A percentile compares a stretch with the other conserved stretches of the same genome.
These are phyloP conservation scores for Dendroctonus valens DNA, from an alignment of 1,140 invertebrate genomes.

Conservation along the genomic window DNA sequence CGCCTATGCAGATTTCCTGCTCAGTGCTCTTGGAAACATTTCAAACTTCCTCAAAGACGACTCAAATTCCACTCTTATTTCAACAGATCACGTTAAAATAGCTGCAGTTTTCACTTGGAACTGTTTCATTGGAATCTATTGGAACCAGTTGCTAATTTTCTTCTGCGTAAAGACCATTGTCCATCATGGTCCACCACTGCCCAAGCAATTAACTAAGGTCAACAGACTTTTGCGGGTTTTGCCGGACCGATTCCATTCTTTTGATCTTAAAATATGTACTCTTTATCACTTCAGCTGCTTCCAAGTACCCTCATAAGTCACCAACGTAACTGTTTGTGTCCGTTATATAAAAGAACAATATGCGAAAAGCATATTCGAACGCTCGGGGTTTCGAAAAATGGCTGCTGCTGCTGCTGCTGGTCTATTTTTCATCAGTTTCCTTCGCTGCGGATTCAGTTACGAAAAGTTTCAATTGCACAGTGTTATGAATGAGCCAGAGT, in stretches of 20 bases:
- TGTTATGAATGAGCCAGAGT: conserved; percentile 39
- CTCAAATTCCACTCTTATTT: too few species aligned
- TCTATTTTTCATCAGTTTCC: background rate
- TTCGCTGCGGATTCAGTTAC: background rate
- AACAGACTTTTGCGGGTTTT: conserved; percentile 28
- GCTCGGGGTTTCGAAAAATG: conserved; percentile 3
- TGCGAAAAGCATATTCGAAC: background rate
- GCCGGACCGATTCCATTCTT: conserved; percentile 24
- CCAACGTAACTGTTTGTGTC: conserved; percentile 27
- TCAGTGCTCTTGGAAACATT: too few species aligned
- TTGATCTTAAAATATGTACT: conserved; percentile 32
- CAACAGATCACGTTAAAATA: too few species aligned
- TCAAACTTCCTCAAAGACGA: too few species aligned
- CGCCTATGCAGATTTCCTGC: background rate
- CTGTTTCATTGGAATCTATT: too few species aligned
- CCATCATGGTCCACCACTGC: conserved; percentile 16
- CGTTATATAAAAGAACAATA: conserved; percentile 24
- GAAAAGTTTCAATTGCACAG: conserved; percentile 28
- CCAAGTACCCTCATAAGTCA: conserved; percentile 30
- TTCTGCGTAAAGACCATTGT: too few species aligned
- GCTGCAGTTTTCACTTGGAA: too few species aligned
- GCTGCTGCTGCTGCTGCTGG: background rate
- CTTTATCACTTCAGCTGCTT: conserved; percentile 26
- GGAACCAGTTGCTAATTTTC: background rate
- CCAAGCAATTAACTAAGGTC: conserved; percentile 15